Evolutionary conservation across 2,113 vertebrate species (phyloP).

Genomic region (Tychaedon coryphoeus): DNA sequence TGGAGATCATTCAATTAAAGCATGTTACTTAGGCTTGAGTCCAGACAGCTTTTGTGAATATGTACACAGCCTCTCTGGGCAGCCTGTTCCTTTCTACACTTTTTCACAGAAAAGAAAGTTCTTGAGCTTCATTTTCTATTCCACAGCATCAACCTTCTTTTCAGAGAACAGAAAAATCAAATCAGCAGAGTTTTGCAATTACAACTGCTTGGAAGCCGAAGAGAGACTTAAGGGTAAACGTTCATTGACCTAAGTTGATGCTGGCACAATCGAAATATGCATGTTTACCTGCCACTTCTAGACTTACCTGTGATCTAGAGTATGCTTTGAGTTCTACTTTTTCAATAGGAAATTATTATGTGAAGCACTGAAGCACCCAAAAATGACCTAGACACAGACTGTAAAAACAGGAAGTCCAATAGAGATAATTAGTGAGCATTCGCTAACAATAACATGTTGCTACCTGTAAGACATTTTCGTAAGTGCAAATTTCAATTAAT

Average conservation of each 20-base stretch:
- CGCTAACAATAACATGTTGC: neutral
- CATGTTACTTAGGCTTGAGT: neutral
- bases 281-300: neutral
- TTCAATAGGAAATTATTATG: neutral
- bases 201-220: neutral
- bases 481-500: neutral
- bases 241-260: neutral
- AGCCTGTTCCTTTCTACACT: neutral
- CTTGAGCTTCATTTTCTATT: neutral
- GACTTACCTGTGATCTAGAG: neutral
- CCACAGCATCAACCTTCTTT: neutral
- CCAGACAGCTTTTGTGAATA: neutral
- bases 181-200: neutral
- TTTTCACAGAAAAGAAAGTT: neutral
- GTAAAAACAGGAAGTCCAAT: neutral
- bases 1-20: neutral
- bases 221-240: neutral
- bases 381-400: neutral
- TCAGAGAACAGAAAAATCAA: neutral
- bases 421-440: neutral
- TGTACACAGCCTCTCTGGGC: neutral
- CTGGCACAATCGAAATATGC: neutral
- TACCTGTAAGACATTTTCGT: neutral
- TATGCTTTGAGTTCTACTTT: neutral
- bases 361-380: neutral